These are phyloP conservation scores for Hyalella azteca DNA, from an alignment of 2,888 invertebrate species.

Conservation along the genomic window DNA sequence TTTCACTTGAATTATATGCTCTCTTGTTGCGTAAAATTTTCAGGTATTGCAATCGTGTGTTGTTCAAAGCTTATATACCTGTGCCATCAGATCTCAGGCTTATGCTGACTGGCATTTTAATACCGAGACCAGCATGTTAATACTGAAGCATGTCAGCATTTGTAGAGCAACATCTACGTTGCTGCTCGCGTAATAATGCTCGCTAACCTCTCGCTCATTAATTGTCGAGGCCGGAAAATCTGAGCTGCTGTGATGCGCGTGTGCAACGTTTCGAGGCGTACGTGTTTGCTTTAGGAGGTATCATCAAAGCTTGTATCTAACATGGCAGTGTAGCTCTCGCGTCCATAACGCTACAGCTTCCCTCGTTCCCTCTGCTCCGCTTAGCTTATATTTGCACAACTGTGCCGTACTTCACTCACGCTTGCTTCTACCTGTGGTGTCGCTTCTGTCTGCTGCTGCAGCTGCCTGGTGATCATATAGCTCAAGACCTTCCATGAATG, in stretches of 20 bases:
- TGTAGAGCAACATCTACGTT: no score
- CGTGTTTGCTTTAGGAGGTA: conserved; percentile 26
- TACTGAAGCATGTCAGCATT: no score
- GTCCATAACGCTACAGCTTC: conserved; percentile 30
- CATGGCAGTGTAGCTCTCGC: conserved; percentile 29
- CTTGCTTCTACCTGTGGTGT: background rate
- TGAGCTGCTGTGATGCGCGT: background rate
- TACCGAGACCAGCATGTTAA: no score
- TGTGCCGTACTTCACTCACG: background rate
- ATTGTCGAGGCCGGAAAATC: conserved; percentile 17
- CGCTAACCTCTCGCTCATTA: conserved; percentile 8
- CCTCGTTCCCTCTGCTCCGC: background rate
- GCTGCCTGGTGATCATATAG: no score
- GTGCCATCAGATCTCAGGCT: no score
- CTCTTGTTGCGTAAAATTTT: no score
- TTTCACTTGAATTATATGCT: no score
- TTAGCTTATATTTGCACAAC: background rate
- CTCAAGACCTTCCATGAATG: no score
- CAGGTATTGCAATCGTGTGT: no score
- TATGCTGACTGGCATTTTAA: no score
- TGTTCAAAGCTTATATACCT: no score
- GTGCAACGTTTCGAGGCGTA: background rate
- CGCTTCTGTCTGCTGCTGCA: background rate
- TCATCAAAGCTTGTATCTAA: conserved; percentile 27
- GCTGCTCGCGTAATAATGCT: no score